Evolutionary conservation across 2,797 vertebrate genomes (phyloP), one percentile per base, ranked within the genome.

Genomic region (Peromyscus aztecus): DNA sequence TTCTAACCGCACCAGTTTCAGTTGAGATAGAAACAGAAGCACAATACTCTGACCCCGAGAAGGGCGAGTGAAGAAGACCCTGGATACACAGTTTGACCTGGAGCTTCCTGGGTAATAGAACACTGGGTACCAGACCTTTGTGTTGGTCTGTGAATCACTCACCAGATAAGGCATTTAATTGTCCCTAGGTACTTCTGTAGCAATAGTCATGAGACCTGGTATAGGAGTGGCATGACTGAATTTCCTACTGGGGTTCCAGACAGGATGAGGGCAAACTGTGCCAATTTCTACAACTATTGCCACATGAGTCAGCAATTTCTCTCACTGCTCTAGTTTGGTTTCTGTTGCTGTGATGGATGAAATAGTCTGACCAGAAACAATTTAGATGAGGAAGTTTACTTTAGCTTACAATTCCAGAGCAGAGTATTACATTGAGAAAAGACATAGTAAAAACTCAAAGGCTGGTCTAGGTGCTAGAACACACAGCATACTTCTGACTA

Each of bases 211-310:
- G 49, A 85, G 8, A 61, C n/a, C 0, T 73, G 37, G 14, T 31
- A 11, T 4, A 21, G n/a, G 1, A 24, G 7, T 43, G 10, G 9
- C 55, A 27, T 8, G 37, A 29, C 19, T 75, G 3, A 9, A n/a
- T 89, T 89, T 69, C 52, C 21, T 91, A 16, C 31, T 24, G 12
- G 91, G 31, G 46, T 40, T 55, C 49, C 49, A 17, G 2, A 13
- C 0, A 3, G n/a, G 3, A n/a, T 46, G 10, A 78, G 0, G 6
- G 10, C 82, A 73, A 23, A 23, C 1, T 31, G 0, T n/a, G 63
- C 1, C 24, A 24, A 37, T 3, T 69, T 71, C 13, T 69, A 37
- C 4, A 40, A 89, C 52, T 46, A 34, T 2, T 81, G 23, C 46
- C 16, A 12, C 11, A 3, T 40, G 40, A 29, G 5, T 90, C 61